Conservation (phyloP, 2,797 vertebrate genomes). For the Loris lydekkerianus region DNA sequence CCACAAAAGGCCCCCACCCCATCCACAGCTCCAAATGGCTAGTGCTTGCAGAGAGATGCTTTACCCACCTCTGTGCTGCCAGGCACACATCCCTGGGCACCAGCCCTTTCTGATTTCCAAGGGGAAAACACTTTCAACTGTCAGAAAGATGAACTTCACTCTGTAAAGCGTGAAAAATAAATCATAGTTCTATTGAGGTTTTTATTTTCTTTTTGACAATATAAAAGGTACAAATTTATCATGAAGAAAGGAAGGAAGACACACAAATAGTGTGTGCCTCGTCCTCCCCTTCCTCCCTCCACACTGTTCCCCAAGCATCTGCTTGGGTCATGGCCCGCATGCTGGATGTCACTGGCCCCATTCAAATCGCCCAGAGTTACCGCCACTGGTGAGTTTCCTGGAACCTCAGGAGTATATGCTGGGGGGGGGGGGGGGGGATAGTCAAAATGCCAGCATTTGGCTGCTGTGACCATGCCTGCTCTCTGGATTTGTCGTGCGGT, state of each 20-base stretch:
- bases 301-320: background rate
- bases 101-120: background rate
- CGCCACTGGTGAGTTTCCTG: background rate
- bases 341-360: accelerated
- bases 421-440: too few species aligned
- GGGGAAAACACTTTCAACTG: background rate
- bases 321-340: background rate
- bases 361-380: background rate
- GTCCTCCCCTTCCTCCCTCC: background rate
- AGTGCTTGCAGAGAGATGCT: background rate
- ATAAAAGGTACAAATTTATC: background rate
- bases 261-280: background rate
- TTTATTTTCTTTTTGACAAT: background rate
- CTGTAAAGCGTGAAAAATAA: background rate
- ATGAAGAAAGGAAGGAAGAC: background rate
- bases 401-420: accelerated
- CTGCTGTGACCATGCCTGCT: too few species aligned
- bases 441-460: background rate
- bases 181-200: background rate
- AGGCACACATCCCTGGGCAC: background rate
- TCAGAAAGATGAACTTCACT: background rate
- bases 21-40: background rate
- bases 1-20: background rate
- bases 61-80: background rate
- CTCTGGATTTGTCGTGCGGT: background rate